Evolutionary conservation across 2,797 vertebrate species (phyloP), one percentile per base, ranked within the genome.

Genomic region (Scolopax bukidnonensis): DNA sequence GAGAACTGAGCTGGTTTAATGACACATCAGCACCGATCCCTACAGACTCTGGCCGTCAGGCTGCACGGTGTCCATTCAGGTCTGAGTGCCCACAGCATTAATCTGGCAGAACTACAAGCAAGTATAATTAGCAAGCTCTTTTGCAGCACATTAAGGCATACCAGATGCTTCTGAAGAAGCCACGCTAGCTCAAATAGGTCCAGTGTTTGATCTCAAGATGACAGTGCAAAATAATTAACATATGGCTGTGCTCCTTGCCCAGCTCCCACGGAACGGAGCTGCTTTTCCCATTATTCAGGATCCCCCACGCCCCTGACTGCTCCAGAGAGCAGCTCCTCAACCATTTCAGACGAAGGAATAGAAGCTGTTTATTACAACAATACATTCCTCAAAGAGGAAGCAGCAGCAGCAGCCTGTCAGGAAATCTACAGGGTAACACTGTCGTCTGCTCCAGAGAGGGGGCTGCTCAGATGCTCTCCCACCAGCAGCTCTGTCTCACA

Each of bases 141-240:
- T 41, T 56, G 59, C 1, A 3, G 89, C 69, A 71, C 53, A 77
- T 76, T 51, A 84, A 95, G 84, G 63, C 77, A 74, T 15, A 57
- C 2, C 74, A 93, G 64, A 64, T 60, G 76, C 84, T 77, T 92
- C 67, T 93, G 86, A 90, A 92, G 90, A 93, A 96, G 27, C 86
- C 74, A 95, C n/a, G 1, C 63, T 76, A 88, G 73, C 95, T 94
- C 90, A 92, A 94, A 90, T 79, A 87, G 63, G 47, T 67, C 48
- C 79, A 36, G 40, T 16, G 70, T 95, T 95, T 95, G 92, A 96
- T 92, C 83, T 95, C 71, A 38, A 65, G 57, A 82, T 79, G 92
- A 93, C 90, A 76, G 45, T 30, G 60, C 74, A 89, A 30, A 82
- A 82, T 87, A 84, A 94, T 79, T 94, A 67, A 89, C 7, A 51